Evolutionary conservation across 1,140 invertebrate genomes (phyloP).

Genomic region (Aphis craccivora): DNA sequence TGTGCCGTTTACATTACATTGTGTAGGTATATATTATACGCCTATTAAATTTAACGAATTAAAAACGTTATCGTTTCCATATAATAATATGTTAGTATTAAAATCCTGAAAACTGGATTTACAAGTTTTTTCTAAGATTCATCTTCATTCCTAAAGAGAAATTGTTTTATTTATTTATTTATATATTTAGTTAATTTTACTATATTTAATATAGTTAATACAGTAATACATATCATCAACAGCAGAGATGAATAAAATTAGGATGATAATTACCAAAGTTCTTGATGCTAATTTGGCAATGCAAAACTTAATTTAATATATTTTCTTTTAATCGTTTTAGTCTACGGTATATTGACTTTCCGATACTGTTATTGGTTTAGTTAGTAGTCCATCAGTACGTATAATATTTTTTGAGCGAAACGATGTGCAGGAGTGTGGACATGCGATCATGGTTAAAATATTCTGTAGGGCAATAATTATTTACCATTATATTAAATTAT

Average conservation of each 20-base stretch:
- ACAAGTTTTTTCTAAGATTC: background rate
- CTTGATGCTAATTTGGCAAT: background rate
- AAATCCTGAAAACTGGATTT: background rate
- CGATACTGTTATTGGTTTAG: background rate
- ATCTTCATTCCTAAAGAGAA: slow-evolving; percentile 28
- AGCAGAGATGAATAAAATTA: background rate
- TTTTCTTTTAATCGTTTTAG: background rate
- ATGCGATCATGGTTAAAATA: background rate
- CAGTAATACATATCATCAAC: background rate
- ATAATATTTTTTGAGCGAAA: background rate
- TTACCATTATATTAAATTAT: background rate
- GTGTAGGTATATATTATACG: background rate
- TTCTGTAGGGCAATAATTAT: background rate
- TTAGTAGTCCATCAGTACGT: background rate
- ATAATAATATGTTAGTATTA: background rate
- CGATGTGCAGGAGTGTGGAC: no score
- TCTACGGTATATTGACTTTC: background rate
- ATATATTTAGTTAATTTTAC: background rate
- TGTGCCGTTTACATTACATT: background rate
- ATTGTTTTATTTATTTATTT: background rate
- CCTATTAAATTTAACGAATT: background rate
- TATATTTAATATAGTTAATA: background rate
- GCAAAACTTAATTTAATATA: background rate
- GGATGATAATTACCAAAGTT: background rate
- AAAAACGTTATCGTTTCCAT: background rate